These are phyloP conservation scores for Condylura cristata DNA, from an alignment of 2,113 vertebrate species.

Conservation along the genomic window DNA sequence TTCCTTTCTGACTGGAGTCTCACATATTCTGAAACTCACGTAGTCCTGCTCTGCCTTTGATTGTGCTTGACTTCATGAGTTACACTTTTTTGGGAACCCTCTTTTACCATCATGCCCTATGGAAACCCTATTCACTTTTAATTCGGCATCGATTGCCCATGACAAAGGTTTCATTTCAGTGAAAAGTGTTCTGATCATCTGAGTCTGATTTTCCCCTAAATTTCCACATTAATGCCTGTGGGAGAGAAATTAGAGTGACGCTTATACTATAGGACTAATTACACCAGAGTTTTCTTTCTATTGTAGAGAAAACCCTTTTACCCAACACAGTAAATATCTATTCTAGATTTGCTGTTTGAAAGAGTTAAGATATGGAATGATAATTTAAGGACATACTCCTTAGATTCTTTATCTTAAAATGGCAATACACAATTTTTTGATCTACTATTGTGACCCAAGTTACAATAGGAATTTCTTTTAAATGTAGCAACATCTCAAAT, in stretches of 20 bases:
- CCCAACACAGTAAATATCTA: not conserved
- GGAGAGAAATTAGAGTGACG: not conserved
- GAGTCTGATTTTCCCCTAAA: not conserved
- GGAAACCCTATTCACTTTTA: not conserved
- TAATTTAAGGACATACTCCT: not conserved
- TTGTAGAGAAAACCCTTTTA: not conserved
- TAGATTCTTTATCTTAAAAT: not conserved
- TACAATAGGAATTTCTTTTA: not conserved
- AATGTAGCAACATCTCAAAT: not conserved
- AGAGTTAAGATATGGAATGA: not conserved
- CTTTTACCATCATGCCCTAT: not conserved
- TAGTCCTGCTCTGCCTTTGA: not conserved
- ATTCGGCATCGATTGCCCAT: not conserved
- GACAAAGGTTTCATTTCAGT: not conserved
- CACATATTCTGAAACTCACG: not conserved
- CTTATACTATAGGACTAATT: not conserved
- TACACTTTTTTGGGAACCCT: not conserved
- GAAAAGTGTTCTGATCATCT: not conserved
- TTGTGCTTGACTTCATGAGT: not conserved
- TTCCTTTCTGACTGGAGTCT: not conserved
- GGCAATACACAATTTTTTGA: not conserved
- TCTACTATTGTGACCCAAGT: not conserved
- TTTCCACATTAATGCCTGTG: not conserved
- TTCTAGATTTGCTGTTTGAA: not conserved
- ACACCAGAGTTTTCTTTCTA: not conserved